Evolutionary conservation across 2,797 vertebrate species (phyloP).

Genomic region (Sebastes umbrosus): DNA sequence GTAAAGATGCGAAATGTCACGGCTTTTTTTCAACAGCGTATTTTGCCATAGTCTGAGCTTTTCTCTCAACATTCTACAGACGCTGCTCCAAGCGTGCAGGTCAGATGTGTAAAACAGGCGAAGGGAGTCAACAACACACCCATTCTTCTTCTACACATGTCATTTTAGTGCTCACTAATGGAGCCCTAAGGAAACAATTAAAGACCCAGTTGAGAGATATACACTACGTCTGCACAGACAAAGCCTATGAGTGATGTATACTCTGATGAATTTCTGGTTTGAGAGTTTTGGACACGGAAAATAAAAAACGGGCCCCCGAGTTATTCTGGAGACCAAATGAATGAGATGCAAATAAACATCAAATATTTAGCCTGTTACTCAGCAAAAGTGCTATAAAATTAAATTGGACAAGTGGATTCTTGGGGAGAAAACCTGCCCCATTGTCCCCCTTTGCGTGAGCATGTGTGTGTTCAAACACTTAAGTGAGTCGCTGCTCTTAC

Average conservation of each 20-base stretch:
- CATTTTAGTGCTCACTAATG: slow-evolving; percentile 50
- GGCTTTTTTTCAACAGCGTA: neutral
- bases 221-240: slow-evolving; percentile 1
- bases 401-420: neutral
- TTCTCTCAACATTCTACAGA: neutral
- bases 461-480: neutral
- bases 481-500: neutral
- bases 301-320: neutral
- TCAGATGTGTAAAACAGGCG: slow-evolving; percentile 53
- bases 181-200: slow-evolving; percentile 70
- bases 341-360: neutral
- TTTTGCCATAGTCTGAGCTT: neutral
- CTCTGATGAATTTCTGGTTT: slow-evolving; percentile 1
- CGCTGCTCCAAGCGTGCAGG: slow-evolving; percentile 11
- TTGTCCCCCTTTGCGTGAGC: neutral
- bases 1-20: neutral
- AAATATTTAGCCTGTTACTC: neutral
- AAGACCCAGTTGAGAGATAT: slow-evolving; percentile 41
- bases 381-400: neutral
- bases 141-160: slow-evolving; percentile 37
- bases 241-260: slow-evolving; percentile 12
- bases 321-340: neutral
- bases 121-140: slow-evolving; percentile 25
- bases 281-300: slow-evolving; percentile 11
- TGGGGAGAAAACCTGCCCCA: neutral